Evolutionary conservation across 2,888 invertebrate species (phyloP).

Genomic region (Drosophila aldrichi): DNA sequence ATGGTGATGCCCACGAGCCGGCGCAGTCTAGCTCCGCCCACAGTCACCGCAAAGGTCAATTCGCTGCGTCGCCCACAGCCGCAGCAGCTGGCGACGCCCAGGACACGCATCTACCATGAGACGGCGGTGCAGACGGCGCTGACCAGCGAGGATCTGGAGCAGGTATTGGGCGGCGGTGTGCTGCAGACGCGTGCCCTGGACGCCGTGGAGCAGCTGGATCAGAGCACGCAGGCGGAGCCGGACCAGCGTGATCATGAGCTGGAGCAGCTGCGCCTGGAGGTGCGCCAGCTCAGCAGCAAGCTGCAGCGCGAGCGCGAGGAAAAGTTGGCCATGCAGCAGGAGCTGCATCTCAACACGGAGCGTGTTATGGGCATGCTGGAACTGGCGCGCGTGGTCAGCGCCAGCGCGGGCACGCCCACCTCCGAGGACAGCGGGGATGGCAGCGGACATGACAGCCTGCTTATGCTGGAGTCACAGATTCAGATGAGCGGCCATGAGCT

Average conservation of each 20-base stretch:
- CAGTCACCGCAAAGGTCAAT: slow-evolving; percentile 84
- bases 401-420: slow-evolving; percentile 84
- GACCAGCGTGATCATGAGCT: slow-evolving; percentile 88
- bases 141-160: slow-evolving; percentile 90
- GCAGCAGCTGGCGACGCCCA: slow-evolving; percentile 78
- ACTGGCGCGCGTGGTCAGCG: slow-evolving; percentile 82
- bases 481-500: slow-evolving; percentile 91
- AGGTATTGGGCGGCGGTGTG: slow-evolving; percentile 88
- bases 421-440: slow-evolving; percentile 84
- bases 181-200: slow-evolving; percentile 82
- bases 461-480: slow-evolving; percentile 91
- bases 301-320: slow-evolving; percentile 90
- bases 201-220: slow-evolving; percentile 86
- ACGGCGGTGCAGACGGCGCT: slow-evolving; percentile 91
- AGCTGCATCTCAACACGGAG: slow-evolving; percentile 91
- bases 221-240: slow-evolving; percentile 87
- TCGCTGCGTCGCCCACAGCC: slow-evolving; percentile 84
- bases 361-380: slow-evolving; percentile 88
- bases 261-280: slow-evolving; percentile 87
- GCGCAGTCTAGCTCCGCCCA: slow-evolving; percentile 66
- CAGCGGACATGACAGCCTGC: slow-evolving; percentile 89
- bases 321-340: slow-evolving; percentile 90
- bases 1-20: slow-evolving; percentile 73
- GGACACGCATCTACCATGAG: slow-evolving; percentile 92
- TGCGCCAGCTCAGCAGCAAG: slow-evolving; percentile 87